Evolutionary conservation across 2,113 vertebrate genomes (phyloP).

Genomic region (Sinocyclocheilus maitianheensis): DNA sequence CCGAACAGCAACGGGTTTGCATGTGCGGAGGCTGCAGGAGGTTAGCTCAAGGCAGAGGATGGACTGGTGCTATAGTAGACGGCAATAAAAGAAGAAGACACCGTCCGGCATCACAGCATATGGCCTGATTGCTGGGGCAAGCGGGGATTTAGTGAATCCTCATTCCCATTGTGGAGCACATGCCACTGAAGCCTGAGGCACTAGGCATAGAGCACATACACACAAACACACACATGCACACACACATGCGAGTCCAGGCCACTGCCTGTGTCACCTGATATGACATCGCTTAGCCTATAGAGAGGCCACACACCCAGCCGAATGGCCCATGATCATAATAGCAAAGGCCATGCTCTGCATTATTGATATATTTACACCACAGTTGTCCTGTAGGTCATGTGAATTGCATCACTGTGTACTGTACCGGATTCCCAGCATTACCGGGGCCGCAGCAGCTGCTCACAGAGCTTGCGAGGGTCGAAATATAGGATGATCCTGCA

Average conservation of each 20-base stretch:
- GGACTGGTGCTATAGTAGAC: background rate
- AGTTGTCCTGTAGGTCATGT: slow-evolving; percentile 5
- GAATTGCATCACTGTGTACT: background rate
- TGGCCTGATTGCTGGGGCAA: background rate
- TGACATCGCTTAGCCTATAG: slow-evolving; percentile 21
- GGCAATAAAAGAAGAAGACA: background rate
- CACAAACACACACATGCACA: background rate
- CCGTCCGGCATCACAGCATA: background rate
- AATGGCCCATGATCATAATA: background rate
- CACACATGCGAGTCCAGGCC: background rate
- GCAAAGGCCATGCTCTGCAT: slow-evolving; percentile 18
- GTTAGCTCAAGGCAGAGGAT: slow-evolving; percentile 29
- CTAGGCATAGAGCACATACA: slow-evolving; percentile 4
- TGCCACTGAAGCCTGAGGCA: slow-evolving; percentile 15
- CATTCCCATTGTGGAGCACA: background rate
- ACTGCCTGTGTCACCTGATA: slow-evolving; percentile 19
- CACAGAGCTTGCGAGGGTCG: background rate
- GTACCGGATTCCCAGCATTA: background rate
- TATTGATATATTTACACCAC: background rate
- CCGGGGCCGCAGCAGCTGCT: background rate
- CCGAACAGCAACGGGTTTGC: slow-evolving; percentile 42
- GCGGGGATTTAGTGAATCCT: background rate
- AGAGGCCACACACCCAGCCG: background rate
- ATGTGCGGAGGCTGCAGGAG: slow-evolving; percentile 17
- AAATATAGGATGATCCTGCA: background rate